These are phyloP conservation scores for Cephus pulcher DNA, from an alignment of 2,888 invertebrate genomes.

Conservation along the genomic window DNA sequence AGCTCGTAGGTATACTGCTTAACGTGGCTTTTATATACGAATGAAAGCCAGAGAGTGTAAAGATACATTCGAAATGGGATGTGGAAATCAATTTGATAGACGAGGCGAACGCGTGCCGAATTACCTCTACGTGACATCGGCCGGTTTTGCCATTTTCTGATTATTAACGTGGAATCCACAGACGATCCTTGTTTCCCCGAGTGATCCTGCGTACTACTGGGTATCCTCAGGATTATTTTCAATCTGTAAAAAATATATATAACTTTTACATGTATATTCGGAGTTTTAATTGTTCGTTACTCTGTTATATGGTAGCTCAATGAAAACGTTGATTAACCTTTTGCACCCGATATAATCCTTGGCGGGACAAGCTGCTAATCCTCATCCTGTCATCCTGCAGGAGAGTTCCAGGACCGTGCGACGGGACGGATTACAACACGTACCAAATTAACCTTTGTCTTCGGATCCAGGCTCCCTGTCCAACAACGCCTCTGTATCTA, in stretches of 20 bases:
- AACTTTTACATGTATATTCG: not conserved
- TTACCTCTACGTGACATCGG: slow-evolving; percentile 66
- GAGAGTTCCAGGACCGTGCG: slow-evolving; percentile 40
- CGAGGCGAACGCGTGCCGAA: slow-evolving; percentile 64
- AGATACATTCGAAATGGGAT: slow-evolving; percentile 42
- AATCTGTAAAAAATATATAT: not conserved
- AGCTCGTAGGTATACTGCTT: too few species aligned
- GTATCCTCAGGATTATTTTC: not conserved
- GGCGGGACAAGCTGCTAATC: slow-evolving; percentile 61
- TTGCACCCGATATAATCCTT: slow-evolving; percentile 65
- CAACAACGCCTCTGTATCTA: slow-evolving; percentile 14
- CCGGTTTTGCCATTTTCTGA: slow-evolving; percentile 64
- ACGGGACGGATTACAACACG: slow-evolving; percentile 61
- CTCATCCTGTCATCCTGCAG: slow-evolving; percentile 49
- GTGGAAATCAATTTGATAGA: slow-evolving; percentile 65
- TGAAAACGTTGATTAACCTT: slow-evolving; percentile 57
- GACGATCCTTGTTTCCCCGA: not conserved
- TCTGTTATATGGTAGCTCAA: slow-evolving; percentile 25
- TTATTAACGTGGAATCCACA: slow-evolving; percentile 58
- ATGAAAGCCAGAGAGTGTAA: not conserved
- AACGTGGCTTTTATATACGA: not conserved
- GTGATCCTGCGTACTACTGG: not conserved
- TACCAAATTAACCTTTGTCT: slow-evolving; percentile 62
- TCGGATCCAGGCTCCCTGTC: slow-evolving; percentile 21
- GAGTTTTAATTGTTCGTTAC: not conserved